Evolutionary conservation across 2,113 vertebrate species (phyloP).

Genomic region (Gorsachius goisagi): DNA sequence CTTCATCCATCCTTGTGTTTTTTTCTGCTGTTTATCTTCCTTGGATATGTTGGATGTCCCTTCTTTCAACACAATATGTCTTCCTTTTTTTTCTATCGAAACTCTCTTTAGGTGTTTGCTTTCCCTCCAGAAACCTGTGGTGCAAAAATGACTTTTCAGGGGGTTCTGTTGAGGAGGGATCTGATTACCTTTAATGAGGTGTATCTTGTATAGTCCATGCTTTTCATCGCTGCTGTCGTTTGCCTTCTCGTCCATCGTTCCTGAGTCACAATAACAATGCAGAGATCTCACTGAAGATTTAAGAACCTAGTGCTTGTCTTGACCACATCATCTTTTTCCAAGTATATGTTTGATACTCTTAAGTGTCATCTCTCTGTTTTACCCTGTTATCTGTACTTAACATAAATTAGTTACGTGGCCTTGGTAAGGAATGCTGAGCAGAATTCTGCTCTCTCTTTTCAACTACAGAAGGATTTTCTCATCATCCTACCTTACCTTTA

Average conservation of each 20-base stretch:
- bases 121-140: background rate
- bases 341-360: background rate
- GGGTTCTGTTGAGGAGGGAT: background rate
- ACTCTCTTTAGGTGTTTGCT: background rate
- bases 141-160: background rate
- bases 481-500: background rate
- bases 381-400: background rate
- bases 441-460: background rate
- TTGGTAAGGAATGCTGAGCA: background rate
- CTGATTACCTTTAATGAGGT: background rate
- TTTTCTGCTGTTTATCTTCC: background rate
- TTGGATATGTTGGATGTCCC: background rate
- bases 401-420: background rate
- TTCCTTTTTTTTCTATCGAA: background rate
- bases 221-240: background rate
- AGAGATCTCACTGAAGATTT: background rate
- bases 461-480: background rate
- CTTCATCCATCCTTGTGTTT: accelerated
- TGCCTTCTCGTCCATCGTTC: background rate
- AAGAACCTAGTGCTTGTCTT: background rate
- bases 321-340: background rate
- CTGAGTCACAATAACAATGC: background rate
- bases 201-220: background rate
- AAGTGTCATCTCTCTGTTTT: background rate
- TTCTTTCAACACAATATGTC: background rate